Conservation (phyloP, 2,797 vertebrate species). For the Acanthopagrus latus region DNA sequence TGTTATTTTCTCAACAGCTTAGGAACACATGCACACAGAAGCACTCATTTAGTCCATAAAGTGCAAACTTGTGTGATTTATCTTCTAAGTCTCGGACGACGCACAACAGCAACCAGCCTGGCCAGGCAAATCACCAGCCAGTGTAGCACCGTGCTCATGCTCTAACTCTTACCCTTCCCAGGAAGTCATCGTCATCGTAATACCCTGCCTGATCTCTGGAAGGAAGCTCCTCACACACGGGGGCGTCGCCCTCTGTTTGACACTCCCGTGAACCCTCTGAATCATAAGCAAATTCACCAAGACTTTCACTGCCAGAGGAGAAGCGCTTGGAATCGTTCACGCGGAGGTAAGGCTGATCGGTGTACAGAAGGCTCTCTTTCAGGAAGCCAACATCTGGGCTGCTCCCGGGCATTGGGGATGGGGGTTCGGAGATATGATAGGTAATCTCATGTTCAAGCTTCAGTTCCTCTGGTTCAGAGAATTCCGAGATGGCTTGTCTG, state of each 20-base stretch:
- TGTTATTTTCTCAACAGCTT: constrained; percentile 11
- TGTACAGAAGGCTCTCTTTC: constrained; percentile 27
- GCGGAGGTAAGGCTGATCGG: constrained; percentile 48
- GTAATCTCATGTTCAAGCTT: constrained; percentile 41
- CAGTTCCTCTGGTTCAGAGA: constrained; percentile 75
- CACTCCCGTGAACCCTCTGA: constrained; percentile 83
- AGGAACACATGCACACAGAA: constrained; percentile 57
- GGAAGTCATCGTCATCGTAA: constrained; percentile 83
- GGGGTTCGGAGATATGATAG: constrained; percentile 77
- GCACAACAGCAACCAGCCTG: constrained; percentile 55
- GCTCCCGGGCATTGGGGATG: constrained; percentile 70
- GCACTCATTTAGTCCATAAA: constrained; percentile 29
- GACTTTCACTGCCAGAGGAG: constrained; percentile 80
- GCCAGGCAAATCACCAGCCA: constrained; percentile 54
- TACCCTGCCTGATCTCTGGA: constrained; percentile 80
- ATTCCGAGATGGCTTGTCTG: constrained; percentile 76
- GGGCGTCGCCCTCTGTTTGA: constrained; percentile 70
- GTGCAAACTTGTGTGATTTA: constrained; percentile 16
- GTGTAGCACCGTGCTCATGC: constrained; percentile 75
- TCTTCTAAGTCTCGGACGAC: constrained; percentile 26
- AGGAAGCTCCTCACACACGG: constrained; percentile 87
- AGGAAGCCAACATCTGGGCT: constrained; percentile 54
- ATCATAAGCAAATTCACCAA: constrained; percentile 83
- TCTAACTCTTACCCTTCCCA: constrained; percentile 90
- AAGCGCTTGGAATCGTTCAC: constrained; percentile 66